Conservation (phyloP, 2,888 invertebrate species). For the Pseudolycoriella hygida region DNA sequence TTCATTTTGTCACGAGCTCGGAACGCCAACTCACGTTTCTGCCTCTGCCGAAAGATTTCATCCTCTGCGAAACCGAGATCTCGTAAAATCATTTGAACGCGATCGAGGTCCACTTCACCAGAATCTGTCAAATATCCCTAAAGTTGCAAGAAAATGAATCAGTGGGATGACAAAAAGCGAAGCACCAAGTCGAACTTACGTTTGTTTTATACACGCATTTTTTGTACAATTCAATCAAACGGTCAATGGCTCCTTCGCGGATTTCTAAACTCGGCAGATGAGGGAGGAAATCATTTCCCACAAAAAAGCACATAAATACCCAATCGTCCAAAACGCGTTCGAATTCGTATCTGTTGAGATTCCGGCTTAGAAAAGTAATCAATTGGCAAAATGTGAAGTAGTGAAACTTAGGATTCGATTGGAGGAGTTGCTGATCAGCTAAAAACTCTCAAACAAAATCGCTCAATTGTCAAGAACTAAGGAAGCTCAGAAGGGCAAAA, state of each 20-base stretch:
- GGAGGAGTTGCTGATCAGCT: no score
- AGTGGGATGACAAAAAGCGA: slow-evolving; percentile 8
- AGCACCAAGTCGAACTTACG: slow-evolving; percentile 38
- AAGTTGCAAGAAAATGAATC: no score
- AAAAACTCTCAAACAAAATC: no score
- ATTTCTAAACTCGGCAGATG: slow-evolving; percentile 97
- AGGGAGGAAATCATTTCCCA: slow-evolving; percentile 96
- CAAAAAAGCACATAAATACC: slow-evolving; percentile 99
- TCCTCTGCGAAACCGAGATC: slow-evolving; percentile 91
- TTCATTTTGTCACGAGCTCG: slow-evolving; percentile 59
- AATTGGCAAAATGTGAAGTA: no score
- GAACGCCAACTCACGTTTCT: slow-evolving; percentile 69
- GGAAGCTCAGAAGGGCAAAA: no score
- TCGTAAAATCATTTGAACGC: slow-evolving; percentile 88
- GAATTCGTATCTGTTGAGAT: slow-evolving; percentile 67
- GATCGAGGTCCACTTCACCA: slow-evolving; percentile 79
- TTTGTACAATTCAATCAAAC: slow-evolving; percentile 85
- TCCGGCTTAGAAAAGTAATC: no score
- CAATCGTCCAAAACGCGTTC: slow-evolving; percentile 95
- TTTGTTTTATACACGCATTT: slow-evolving; percentile 85
- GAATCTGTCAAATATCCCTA: slow-evolving; percentile 90
- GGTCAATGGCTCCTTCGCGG: slow-evolving; percentile 88
- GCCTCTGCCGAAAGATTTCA: slow-evolving; percentile 87
- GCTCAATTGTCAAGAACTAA: no score
- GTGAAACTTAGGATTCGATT: no score